Conservation (phyloP, 2,888 invertebrate genomes). For the Brachynemurus nebulosus region DNA sequence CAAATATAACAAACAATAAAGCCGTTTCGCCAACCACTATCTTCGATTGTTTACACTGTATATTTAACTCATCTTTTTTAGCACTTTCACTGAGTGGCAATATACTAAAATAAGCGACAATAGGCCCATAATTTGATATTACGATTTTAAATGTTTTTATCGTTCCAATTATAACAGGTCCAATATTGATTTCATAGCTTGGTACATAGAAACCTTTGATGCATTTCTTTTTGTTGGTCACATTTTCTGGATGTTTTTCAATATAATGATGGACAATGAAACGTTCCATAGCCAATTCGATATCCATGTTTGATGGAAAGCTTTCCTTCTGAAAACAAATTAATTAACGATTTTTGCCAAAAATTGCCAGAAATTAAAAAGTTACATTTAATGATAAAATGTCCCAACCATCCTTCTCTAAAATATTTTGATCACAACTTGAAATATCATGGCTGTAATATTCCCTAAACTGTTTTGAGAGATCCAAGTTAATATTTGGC, state of each 20-base stretch:
- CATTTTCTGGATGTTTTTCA: slow-evolving; percentile 29
- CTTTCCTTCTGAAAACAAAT: slow-evolving; percentile 30
- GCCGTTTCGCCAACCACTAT: slow-evolving; percentile 36
- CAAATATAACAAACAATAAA: slow-evolving; percentile 37
- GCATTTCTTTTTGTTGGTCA: slow-evolving; percentile 19
- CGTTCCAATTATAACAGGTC: slow-evolving; percentile 36
- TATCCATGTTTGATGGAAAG: slow-evolving; percentile 41
- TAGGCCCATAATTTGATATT: slow-evolving; percentile 42
- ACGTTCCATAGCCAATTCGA: slow-evolving; percentile 46
- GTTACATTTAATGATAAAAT: slow-evolving; percentile 23
- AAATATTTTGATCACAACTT: slow-evolving; percentile 10
- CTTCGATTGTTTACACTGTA: slow-evolving; percentile 27
- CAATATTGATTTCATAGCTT: slow-evolving; percentile 42
- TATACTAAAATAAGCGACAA: slow-evolving; percentile 32
- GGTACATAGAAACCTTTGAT: slow-evolving; percentile 37
- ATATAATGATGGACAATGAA: slow-evolving; percentile 35
- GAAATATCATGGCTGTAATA: slow-evolving; percentile 17
- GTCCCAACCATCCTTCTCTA: slow-evolving; percentile 25
- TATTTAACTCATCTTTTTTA: too few relatives aligned
- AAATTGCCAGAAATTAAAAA: too few relatives aligned
- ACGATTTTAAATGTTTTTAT: slow-evolving; percentile 34
- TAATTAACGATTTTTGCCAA: too few relatives aligned
- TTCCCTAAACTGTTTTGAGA: background rate
- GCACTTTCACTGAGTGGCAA: slow-evolving; percentile 19
- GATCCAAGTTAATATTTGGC: slow-evolving; percentile 12